Percentiles rank a stretch among this genome's conserved stretches.
phyloP scores from a whole-genome alignment of 2,113 vertebrate genomes.

The Tichodroma muraria region DNA sequence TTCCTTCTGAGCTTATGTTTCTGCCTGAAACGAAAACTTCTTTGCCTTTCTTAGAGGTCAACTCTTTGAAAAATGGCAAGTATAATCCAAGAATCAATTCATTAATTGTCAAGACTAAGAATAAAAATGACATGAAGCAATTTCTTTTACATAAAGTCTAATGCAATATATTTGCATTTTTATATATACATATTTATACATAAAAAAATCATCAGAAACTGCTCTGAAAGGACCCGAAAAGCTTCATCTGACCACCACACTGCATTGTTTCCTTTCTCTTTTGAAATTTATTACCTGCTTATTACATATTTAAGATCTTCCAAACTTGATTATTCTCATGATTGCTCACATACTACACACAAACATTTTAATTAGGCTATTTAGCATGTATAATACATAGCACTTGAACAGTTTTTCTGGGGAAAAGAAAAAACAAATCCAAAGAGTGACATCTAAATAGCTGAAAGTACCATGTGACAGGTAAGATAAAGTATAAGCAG shows the following conservation, averaged over 20 bases:
- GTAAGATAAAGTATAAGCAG: background rate
- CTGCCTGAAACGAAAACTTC: background rate
- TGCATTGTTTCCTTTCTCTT: background rate
- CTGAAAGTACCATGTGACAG: slow-evolving; percentile 17
- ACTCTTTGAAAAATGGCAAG: background rate
- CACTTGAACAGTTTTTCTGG: slow-evolving; percentile 2
- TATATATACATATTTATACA: background rate
- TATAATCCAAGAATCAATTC: background rate
- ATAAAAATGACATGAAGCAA: background rate
- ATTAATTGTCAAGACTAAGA: background rate
- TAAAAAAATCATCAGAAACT: background rate
- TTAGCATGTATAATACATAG: slow-evolving; percentile 41
- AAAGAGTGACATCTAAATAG: slow-evolving; percentile 16
- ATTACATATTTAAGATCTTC: slow-evolving; percentile 8
- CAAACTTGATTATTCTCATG: background rate
- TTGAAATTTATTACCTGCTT: background rate
- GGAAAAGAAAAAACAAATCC: background rate
- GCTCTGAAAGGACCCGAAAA: background rate
- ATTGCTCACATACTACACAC: background rate
- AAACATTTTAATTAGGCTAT: slow-evolving; percentile 45
- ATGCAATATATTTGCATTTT: background rate
- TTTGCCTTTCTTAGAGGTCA: background rate
- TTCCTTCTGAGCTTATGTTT: background rate
- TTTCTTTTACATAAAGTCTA: background rate
- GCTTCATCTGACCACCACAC: background rate